Base-by-base conservation (phyloP, 2,888 invertebrate species). In the Agrotis clavis region DNA sequence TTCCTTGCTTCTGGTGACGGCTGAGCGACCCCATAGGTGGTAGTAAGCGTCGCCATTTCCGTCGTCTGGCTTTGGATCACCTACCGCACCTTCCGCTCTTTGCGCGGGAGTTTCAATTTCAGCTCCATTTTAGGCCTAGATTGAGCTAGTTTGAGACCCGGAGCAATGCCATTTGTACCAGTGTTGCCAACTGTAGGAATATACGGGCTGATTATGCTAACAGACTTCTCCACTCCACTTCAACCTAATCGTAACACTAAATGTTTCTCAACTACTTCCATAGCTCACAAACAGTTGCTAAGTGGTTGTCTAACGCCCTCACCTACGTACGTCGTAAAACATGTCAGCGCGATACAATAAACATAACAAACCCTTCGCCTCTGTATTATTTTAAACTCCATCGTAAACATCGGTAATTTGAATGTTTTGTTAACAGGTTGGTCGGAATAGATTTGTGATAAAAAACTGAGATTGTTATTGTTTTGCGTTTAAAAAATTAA, bases 241-340 rank as follows among this genome's bases (percentile, higher is more conserved):
- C 18, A 19, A 56, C 25, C 4, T 50, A 59, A 63, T 66, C 73
- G 66, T 63, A 3, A 60, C 13, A 61, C 61, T 60, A 78, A 79
- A 67, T 16, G 53, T 11, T 13, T 30, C 18, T 19, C 65, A 61
- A 66, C 68, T 69, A 81, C 71, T 63, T 72, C 21, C 21, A 62
- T 19, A 70, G n/a, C 64, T 48, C 67, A 78, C 70, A 82, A 77
- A 80, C 73, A 75, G 61, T 74, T 68, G 73, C 53, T 82, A 81
- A 85, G 85, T 85, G 85, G 76, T 74, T 69, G 67, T 75, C 78
- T 82, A 78, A 80, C 63, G 35, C 62, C 66, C 53, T 30, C 69
- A 75, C 84, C 72, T 65, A 76, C 84, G 71, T 77, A 64, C 53
- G 74, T 74, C 86, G 74, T 86, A 79, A 84, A 86, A 78, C 82